Evolutionary conservation across 2,113 vertebrate species (phyloP).

Genomic region (Oxyruncus cristatus): DNA sequence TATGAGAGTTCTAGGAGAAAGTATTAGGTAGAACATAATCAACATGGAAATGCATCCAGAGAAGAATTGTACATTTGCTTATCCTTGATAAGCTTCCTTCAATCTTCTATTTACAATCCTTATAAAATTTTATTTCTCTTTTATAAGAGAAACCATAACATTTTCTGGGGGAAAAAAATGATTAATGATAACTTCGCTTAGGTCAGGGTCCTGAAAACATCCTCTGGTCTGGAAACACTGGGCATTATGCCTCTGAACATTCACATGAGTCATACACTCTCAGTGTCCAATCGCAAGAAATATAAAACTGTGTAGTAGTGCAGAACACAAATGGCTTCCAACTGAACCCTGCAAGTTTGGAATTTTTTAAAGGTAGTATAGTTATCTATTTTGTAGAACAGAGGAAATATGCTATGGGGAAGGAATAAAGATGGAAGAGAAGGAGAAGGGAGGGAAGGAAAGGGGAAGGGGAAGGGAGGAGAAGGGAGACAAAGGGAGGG

Average conservation of each 20-base stretch:
- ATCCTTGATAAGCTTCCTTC: neutral
- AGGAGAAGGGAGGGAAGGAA: too few species aligned
- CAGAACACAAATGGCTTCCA: neutral
- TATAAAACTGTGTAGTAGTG: neutral
- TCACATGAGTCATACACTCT: neutral
- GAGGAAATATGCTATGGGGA: neutral
- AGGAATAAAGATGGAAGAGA: neutral
- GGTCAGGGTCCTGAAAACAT: neutral
- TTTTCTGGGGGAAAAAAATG: neutral
- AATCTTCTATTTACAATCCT: neutral
- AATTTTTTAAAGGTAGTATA: neutral
- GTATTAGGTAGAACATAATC: neutral
- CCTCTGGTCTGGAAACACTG: neutral
- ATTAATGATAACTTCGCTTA: neutral
- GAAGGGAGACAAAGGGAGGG: too few species aligned
- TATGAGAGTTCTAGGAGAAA: neutral
- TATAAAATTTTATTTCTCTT: neutral
- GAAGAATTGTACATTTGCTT: neutral
- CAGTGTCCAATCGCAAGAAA: neutral
- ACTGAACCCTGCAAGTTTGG: rapidly evolving
- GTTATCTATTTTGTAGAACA: neutral
- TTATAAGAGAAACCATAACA: neutral
- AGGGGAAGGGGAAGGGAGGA: neutral
- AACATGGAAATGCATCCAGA: neutral
- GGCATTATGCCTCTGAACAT: neutral